Conservation (phyloP, 2,113 vertebrate species). For the Polypterus bichir region DNA sequence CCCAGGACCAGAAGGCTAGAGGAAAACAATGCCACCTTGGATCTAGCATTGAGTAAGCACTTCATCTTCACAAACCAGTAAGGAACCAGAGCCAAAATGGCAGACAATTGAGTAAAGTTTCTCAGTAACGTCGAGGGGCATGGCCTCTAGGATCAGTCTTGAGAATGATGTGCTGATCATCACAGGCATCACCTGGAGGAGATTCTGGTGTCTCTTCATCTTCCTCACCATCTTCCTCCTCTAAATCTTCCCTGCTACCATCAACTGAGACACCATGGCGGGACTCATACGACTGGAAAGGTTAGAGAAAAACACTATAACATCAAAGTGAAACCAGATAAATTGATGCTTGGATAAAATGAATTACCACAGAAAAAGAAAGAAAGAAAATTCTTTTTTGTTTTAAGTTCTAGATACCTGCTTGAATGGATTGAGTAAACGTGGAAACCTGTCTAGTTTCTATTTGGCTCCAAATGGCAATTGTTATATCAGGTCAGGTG, state of each 20-base stretch:
- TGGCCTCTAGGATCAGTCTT: slow-evolving; percentile 53
- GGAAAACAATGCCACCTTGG: not conserved
- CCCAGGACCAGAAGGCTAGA: slow-evolving; percentile 11
- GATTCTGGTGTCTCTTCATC: slow-evolving; percentile 60
- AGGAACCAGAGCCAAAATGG: not conserved
- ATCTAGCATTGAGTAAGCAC: not conserved
- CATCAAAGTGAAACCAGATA: too few species aligned
- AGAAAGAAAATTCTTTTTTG: too few species aligned
- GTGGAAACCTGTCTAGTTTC: too few species aligned
- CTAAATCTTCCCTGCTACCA: slow-evolving; percentile 35
- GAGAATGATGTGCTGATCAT: slow-evolving; percentile 70
- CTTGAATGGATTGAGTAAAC: too few species aligned
- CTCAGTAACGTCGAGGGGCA: slow-evolving; percentile 62
- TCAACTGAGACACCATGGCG: slow-evolving; percentile 44
- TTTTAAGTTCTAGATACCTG: too few species aligned
- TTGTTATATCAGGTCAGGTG: too few species aligned
- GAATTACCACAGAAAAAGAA: too few species aligned
- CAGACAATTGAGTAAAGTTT: not conserved
- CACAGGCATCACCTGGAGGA: slow-evolving; percentile 50
- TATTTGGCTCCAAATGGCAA: too few species aligned
- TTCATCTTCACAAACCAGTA: not conserved
- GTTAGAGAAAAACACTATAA: not conserved
- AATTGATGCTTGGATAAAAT: too few species aligned
- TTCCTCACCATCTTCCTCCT: slow-evolving; percentile 64
- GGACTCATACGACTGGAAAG: slow-evolving; percentile 48